phyloP scores from a whole-genome alignment of 2,797 vertebrate species.

The Pogoniulus pusillus region DNA sequence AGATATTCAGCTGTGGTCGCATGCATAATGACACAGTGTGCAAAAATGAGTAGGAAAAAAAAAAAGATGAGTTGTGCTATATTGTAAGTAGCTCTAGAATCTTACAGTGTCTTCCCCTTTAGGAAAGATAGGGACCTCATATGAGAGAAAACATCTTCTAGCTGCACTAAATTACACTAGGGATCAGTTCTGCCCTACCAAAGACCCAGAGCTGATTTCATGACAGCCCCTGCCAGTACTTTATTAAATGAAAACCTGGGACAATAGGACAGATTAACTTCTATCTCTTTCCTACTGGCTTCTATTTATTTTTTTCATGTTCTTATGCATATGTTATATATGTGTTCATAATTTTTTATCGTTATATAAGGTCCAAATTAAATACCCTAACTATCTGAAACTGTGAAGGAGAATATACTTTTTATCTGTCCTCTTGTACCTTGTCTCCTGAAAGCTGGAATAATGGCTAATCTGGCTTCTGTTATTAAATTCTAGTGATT shows the following conservation, averaged over 20 bases:
- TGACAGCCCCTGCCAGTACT: background rate
- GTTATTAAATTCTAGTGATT: background rate
- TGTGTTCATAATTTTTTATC: background rate
- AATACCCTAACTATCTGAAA: background rate
- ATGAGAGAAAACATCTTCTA: background rate
- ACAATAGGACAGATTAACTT: background rate
- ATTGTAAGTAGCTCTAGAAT: background rate
- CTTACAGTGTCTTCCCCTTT: background rate
- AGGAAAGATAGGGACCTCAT: background rate
- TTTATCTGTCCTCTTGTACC: background rate
- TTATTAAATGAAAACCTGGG: background rate
- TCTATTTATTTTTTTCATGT: background rate
- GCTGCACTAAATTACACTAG: background rate
- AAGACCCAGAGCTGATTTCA: background rate
- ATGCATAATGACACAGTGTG: rapidly evolving
- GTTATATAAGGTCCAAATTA: background rate
- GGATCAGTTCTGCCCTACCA: background rate
- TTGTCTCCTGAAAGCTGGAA: background rate
- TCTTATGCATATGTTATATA: background rate
- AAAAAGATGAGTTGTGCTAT: rapidly evolving
- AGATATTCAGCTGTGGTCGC: background rate
- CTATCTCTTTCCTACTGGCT: background rate
- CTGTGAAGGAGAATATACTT: background rate
- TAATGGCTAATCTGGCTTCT: background rate
- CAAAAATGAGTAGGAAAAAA: background rate